Base-by-base conservation (phyloP, 1,140 invertebrate species). In the Hypothenemus hampei region DNA sequence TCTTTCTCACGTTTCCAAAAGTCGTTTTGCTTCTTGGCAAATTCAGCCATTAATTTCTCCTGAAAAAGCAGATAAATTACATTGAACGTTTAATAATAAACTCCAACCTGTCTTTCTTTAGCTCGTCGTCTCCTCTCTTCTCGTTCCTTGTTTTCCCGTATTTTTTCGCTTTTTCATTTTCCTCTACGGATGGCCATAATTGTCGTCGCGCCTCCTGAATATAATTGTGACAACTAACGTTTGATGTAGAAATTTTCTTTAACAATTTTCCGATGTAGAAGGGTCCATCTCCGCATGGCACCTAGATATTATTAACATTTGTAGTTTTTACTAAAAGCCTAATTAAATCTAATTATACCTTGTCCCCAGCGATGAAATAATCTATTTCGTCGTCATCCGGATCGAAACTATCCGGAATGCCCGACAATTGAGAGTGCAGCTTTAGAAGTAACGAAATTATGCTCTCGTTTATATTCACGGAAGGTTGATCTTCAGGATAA, bases 391-490 rank as follows among this genome's bases (percentile, higher is more conserved):
- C 68, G 23, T 74, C 71, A n/a, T 81, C 77, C 0, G 76, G 76
- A 61, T 78, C 77, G 64, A 82, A 95, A 58, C 87, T 91, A 66
- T 93, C 88, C 4, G 87, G 80, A 26, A 81, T 76, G 3, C 87
- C 89, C 0, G 87, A 88, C 10, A 97, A 73, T 69, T 96, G 92
- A 0, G 90, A 90, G 72, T 97, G 93, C n/a, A 97, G 76, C 71
- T 93, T 94, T 7, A 97, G 75, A 18, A 98, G 73, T 26, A 97
- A 74, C 0, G 92, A 93, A 57, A 97, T 84, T 44, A 97, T 91
- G 53, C 90, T 95, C 71, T 97, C 93, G 62, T 92, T 89, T 13
- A 90, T 77, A 48, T 81, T 77, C 0, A 86, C 75, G 39, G 78
- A 73, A 11, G 80, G 77, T 37, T 78, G 75, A 49, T 61, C 65